Evolutionary conservation across 2,113 vertebrate genomes (phyloP).

Genomic region (Hepsetus odoe): DNA sequence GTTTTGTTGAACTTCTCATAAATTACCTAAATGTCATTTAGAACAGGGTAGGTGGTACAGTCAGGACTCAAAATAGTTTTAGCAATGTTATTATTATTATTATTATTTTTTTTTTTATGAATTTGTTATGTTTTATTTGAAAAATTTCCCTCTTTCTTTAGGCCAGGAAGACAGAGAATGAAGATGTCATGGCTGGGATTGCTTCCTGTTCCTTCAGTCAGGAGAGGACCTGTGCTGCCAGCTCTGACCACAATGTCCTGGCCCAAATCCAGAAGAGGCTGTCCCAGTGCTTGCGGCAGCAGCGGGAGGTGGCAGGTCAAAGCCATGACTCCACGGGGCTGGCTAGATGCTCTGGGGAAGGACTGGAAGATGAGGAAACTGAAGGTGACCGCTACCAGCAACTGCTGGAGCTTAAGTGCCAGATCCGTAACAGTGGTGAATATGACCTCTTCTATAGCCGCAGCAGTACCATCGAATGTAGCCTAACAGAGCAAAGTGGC

Average conservation of each 20-base stretch:
- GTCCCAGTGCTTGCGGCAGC: conserved; percentile 77
- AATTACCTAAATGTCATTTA: too few species aligned
- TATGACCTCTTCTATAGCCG: conserved; percentile 92
- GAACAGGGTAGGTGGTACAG: too few species aligned
- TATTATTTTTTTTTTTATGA: too few species aligned
- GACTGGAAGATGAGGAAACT: conserved; percentile 73
- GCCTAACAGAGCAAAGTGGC: conserved; percentile 77
- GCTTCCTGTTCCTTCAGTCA: conserved; percentile 89
- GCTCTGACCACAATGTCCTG: conserved; percentile 84
- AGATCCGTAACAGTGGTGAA: conserved; percentile 88
- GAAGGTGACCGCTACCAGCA: conserved; percentile 91
- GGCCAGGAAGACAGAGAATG: conserved; percentile 86
- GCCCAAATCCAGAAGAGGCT: conserved; percentile 77
- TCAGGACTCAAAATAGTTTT: too few species aligned
- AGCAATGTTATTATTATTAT: too few species aligned
- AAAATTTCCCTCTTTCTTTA: conserved; percentile 47
- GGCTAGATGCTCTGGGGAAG: conserved; percentile 70
- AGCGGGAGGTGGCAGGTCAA: conserved; percentile 65
- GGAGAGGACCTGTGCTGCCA: conserved; percentile 62
- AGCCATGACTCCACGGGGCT: conserved; percentile 71
- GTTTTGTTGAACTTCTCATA: too few species aligned
- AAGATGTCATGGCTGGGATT: conserved; percentile 81
- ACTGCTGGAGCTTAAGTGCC: conserved; percentile 93
- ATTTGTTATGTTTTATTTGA: background rate
- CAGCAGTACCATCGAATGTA: conserved; percentile 89